A percentile compares a stretch with the other conserved stretches of the same genome.
phyloP scores from a whole-genome alignment of 2,797 vertebrate genomes.

The Crenichthys baileyi region DNA sequence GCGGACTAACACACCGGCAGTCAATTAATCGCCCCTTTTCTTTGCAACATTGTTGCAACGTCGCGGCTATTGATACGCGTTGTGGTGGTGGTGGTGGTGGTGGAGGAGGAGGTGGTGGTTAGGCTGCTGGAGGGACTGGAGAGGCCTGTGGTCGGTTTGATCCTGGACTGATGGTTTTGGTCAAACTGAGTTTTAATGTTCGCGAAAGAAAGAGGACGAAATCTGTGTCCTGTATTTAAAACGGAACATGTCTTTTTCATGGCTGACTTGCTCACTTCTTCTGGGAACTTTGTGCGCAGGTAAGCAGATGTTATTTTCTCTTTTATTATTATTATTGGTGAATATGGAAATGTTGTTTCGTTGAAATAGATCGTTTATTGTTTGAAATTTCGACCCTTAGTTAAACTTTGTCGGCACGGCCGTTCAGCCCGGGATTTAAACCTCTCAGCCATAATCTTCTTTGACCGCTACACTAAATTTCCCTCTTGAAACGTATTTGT shows the following conservation, averaged over 20 bases:
- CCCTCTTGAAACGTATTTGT: neutral
- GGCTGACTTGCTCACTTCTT: conserved; percentile 95
- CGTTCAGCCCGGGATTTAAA: conserved; percentile 37
- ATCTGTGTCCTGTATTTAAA: conserved; percentile 68
- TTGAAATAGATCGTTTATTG: neutral
- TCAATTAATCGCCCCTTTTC: conserved; percentile 52
- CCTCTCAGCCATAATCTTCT: conserved; percentile 32
- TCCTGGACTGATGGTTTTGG: conserved; percentile 66
- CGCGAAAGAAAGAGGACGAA: conserved; percentile 69
- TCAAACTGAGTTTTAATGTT: conserved; percentile 77
- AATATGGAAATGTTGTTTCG: conserved; percentile 37
- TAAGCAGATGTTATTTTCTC: conserved; percentile 65
- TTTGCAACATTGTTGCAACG: conserved; percentile 73
- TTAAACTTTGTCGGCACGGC: conserved; percentile 60
- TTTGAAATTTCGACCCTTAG: conserved; percentile 24
- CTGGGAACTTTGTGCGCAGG: conserved; percentile 96
- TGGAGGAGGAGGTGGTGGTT: conserved; percentile 22
- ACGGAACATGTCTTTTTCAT: conserved; percentile 94
- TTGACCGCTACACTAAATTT: conserved; percentile 8
- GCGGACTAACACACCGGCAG: conserved; percentile 42
- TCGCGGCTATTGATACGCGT: conserved; percentile 71
- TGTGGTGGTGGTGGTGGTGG: conserved; percentile 50
- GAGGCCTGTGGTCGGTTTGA: conserved; percentile 73
- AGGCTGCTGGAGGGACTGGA: conserved; percentile 62
- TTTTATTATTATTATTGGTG: neutral